Conservation (phyloP, 2,113 vertebrate genomes). For the Synchiropus splendidus region DNA sequence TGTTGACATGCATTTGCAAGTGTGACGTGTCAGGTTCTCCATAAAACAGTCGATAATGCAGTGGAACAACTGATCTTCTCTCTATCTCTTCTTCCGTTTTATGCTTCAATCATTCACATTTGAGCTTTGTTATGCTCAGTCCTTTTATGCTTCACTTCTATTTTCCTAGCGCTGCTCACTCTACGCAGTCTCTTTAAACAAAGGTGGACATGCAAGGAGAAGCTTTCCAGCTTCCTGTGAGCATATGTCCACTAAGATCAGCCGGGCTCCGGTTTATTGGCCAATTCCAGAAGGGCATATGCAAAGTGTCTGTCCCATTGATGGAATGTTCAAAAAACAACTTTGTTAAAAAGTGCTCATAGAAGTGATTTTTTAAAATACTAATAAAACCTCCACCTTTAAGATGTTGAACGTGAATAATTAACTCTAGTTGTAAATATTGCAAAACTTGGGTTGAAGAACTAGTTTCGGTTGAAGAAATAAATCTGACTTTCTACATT, state of each 20-base stretch:
- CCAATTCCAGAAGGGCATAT: constrained; percentile 24
- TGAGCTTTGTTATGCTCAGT: neutral
- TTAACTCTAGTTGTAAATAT: too few relatives aligned
- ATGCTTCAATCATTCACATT: neutral
- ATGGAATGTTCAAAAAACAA: constrained; percentile 10
- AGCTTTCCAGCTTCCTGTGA: constrained; percentile 21
- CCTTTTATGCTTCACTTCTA: neutral
- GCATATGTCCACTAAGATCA: constrained; percentile 31
- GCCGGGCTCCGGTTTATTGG: constrained; percentile 34
- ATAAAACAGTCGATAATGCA: constrained; percentile 3
- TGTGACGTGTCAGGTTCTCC: neutral
- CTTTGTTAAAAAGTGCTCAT: constrained; percentile 15
- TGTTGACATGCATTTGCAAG: neutral
- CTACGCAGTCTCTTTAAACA: constrained; percentile 6
- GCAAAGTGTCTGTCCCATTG: constrained; percentile 26
- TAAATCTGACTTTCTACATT: too few relatives aligned
- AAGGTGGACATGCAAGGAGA: constrained; percentile 15
- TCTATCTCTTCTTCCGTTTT: neutral
- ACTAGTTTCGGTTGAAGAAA: too few relatives aligned
- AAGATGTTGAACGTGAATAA: too few relatives aligned
- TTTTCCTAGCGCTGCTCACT: neutral
- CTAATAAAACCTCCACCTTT: too few relatives aligned
- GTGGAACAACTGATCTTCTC: neutral
- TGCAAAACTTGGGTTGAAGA: too few relatives aligned
- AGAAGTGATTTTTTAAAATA: neutral